Evolutionary conservation across 2,113 vertebrate species (phyloP).

Genomic region (Prionailurus bengalensis): DNA sequence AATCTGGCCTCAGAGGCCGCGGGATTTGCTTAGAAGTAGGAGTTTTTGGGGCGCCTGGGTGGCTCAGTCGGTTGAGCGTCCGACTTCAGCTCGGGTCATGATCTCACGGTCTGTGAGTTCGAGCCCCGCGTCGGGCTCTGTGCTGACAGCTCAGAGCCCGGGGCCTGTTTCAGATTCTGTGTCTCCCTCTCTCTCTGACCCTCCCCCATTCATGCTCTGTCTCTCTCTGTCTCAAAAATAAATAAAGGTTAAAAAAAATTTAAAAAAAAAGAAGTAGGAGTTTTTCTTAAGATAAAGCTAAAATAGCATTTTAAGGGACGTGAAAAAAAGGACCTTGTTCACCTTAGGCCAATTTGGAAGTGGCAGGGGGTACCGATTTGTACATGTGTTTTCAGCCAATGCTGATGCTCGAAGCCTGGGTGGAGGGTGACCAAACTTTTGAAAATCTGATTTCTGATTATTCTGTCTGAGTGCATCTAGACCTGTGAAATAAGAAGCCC

Average conservation of each 20-base stretch:
- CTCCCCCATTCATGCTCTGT: too few species aligned
- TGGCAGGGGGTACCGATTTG: constrained; percentile 11
- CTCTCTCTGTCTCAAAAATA: too few species aligned
- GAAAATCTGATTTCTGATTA: constrained; percentile 61
- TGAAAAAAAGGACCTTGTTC: not conserved
- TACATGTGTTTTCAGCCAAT: not conserved
- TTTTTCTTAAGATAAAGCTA: constrained; percentile 45
- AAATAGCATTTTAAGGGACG: constrained; percentile 55
- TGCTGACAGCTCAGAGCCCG: too few species aligned
- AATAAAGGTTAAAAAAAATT: too few species aligned
- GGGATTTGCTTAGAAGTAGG: not conserved
- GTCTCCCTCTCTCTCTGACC: too few species aligned
- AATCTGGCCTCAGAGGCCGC: constrained; percentile 32
- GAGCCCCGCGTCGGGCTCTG: too few species aligned
- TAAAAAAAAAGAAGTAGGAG: not conserved
- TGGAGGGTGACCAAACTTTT: not conserved
- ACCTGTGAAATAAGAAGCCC: constrained; percentile 41
- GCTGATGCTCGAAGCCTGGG: constrained; percentile 5
- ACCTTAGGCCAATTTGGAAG: constrained; percentile 9
- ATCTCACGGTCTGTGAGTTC: too few species aligned
- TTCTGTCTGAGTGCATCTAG: not conserved
- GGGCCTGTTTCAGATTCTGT: too few species aligned
- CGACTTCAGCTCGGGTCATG: too few species aligned
- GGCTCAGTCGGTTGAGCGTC: too few species aligned
- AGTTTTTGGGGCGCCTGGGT: not conserved